Conservation (phyloP, 1,140 invertebrate genomes). For the Bombus pyrosoma region DNA sequence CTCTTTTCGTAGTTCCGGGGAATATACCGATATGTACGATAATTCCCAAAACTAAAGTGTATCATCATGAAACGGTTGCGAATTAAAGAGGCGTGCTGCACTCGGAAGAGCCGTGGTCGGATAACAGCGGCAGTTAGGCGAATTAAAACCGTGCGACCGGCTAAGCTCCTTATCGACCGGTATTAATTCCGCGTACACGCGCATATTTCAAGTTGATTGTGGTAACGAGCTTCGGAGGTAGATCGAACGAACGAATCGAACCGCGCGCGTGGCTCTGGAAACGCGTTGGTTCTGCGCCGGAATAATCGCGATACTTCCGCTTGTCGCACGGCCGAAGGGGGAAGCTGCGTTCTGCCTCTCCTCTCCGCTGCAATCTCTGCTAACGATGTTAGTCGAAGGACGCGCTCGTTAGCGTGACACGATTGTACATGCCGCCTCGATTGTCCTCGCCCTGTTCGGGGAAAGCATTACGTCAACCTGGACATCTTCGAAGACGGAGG, state of each 20-base stretch:
- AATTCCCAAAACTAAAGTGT: not conserved
- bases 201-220: slow-evolving; percentile 47
- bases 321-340: not conserved
- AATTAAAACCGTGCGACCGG: slow-evolving; percentile 50
- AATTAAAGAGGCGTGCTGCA: not conserved
- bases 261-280: slow-evolving; percentile 3
- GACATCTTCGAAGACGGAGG: not conserved
- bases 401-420: slow-evolving; percentile 31
- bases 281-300: not conserved
- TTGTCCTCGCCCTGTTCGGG: not conserved
- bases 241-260: slow-evolving; percentile 41
- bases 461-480: slow-evolving; percentile 29
- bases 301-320: slow-evolving; percentile 24
- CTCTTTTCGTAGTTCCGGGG: not conserved
- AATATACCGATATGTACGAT: not conserved
- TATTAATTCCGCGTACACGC: slow-evolving; percentile 35
- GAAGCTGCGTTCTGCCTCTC: not conserved
- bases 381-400: slow-evolving; percentile 42
- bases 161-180: slow-evolving; percentile 27
- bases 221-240: slow-evolving; percentile 35
- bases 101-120: not conserved
- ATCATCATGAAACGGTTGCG: not conserved
- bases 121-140: slow-evolving; percentile 35
- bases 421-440: slow-evolving; percentile 14
- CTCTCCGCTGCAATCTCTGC: not conserved